Base-by-base conservation (phyloP, 2,113 vertebrate genomes). In the Ammospiza caudacuta region DNA sequence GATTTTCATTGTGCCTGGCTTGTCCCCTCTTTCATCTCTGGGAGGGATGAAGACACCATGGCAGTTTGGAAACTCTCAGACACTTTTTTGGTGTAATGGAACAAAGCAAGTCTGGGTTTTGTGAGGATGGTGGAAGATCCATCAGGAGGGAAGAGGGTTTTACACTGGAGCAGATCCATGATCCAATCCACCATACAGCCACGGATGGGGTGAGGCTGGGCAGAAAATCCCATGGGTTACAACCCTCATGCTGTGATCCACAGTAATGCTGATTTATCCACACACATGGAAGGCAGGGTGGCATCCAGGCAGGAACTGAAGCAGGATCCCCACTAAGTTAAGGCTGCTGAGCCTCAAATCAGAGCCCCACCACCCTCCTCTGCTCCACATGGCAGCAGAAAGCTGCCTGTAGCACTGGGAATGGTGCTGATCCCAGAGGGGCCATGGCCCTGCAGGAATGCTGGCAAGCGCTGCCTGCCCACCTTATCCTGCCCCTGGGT, bases 371-470 rank as follows among this genome's bases (percentile, higher is more conserved):
- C 7, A 4, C 3, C 14, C 44, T 72, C n/a, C 19, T 58, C 44
- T 49, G 21, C 51, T 44, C 51, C 61, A n/a, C 0, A 0, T 3
- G 5, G 74, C 11, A 74, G n/a, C 64, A 77, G 55, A 74, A 84
- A 43, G 11, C 5, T 10, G 8, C 33, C 25, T 0, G 0, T 13
- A 2, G 22, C 35, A 12, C 15, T 29, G 27, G 23, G 25, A 57
- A 44, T 2, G 1, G 2, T 49, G 24, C 18, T 37, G 59, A 68
- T 29, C 27, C 29, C 33, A 27, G 68, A 43, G 63, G 18, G 19
- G 4, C 25, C 0, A 1, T 14, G 29, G 29, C 37, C 64, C 89
- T 81, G 61, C 37, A 58, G 57, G 43, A 83, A 23, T 3, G 11
- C 44, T 7, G 5, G 33, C 5, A 1, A 27, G 59, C 21, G 55